Conservation (phyloP, 2,797 vertebrate species). For the Melanotaenia maccullochi region DNA sequence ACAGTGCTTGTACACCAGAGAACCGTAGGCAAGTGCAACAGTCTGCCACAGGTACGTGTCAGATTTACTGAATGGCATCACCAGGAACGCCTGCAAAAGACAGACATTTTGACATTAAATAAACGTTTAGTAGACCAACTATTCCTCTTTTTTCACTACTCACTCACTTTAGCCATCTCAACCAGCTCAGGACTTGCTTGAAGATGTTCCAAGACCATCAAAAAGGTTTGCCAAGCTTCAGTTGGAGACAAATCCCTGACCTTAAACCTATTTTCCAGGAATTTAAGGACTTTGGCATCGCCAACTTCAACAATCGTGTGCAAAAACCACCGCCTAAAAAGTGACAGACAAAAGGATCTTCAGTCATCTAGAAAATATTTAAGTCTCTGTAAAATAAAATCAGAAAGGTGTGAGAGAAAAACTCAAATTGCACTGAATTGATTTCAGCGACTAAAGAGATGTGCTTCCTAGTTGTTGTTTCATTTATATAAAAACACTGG, state of each 20-base stretch:
- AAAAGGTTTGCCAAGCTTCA: slow-evolving; percentile 79
- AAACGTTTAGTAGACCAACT: not conserved
- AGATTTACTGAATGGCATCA: slow-evolving; percentile 73
- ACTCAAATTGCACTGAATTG: not conserved
- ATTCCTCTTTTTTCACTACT: not conserved
- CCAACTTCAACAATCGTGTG: slow-evolving; percentile 77
- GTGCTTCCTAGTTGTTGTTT: not conserved
- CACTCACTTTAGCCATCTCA: slow-evolving; percentile 79
- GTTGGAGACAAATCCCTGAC: slow-evolving; percentile 68
- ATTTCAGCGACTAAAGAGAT: slow-evolving; percentile 32
- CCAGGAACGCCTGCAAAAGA: slow-evolving; percentile 81
- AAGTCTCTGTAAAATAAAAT: not conserved
- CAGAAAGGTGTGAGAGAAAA: not conserved
- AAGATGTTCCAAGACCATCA: slow-evolving; percentile 80
- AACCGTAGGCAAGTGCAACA: slow-evolving; percentile 84
- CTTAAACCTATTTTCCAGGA: slow-evolving; percentile 82
- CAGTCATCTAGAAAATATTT: not conserved
- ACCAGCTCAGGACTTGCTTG: slow-evolving; percentile 66
- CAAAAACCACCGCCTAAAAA: slow-evolving; percentile 84
- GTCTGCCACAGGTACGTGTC: slow-evolving; percentile 72
- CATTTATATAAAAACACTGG: slow-evolving; percentile 10
- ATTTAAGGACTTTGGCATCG: slow-evolving; percentile 81
- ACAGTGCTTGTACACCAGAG: slow-evolving; percentile 86
- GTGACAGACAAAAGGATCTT: slow-evolving; percentile 2
- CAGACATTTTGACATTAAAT: not conserved